A percentile compares a stretch with the other conserved stretches of the same genome.
Evolutionary conservation across 2,888 invertebrate genomes (phyloP).

Genomic region (Drosophila multiciliata): DNA sequence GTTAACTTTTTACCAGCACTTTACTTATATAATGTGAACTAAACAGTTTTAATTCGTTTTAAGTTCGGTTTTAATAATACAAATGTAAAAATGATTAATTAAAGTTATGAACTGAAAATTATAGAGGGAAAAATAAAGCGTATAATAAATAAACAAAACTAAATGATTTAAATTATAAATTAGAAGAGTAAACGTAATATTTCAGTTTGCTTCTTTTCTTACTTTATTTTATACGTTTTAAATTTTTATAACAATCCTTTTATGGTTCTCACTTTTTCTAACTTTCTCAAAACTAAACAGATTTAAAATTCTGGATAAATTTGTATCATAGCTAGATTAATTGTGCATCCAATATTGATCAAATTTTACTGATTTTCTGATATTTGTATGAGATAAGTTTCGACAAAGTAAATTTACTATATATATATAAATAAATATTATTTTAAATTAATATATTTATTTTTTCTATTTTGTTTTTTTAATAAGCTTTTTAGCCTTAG

Average conservation of each 20-base stretch:
- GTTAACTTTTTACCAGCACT: too few species aligned
- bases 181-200: too few species aligned
- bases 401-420: neutral
- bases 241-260: too few species aligned
- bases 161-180: neutral
- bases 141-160: neutral
- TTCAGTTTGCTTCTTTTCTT: too few species aligned
- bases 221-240: too few species aligned
- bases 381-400: neutral
- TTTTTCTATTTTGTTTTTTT: neutral
- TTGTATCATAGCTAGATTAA: neutral
- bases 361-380: neutral
- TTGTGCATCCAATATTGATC: neutral
- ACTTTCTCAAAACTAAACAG: neutral
- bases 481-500: slow-evolving; percentile 4
- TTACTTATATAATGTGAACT: too few species aligned
- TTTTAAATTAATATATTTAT: neutral
- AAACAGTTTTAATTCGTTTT: too few species aligned
- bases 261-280: neutral
- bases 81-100: too few species aligned
- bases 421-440: neutral
- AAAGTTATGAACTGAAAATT: too few species aligned
- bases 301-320: neutral
- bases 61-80: too few species aligned
- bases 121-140: too few species aligned